Percentiles rank a stretch among this genome's conserved stretches.
phyloP scores from a whole-genome alignment of 2,888 invertebrate genomes.

The Sarcophaga variegata region DNA sequence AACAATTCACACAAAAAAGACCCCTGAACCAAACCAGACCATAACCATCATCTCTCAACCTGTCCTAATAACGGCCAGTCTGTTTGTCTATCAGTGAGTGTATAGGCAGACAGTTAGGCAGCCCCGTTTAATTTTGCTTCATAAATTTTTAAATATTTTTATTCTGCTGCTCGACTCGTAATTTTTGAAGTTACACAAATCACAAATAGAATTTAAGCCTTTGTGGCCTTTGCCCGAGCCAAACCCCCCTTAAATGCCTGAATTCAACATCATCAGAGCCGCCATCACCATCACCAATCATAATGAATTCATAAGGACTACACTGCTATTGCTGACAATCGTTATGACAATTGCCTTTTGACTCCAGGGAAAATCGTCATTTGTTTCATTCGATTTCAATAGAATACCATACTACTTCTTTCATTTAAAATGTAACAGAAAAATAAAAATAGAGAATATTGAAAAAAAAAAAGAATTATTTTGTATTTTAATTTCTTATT shows the following conservation, averaged over 20 bases:
- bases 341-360: slow-evolving; percentile 51
- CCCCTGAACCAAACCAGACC: neutral
- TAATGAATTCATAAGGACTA: slow-evolving; percentile 52
- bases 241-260: slow-evolving; percentile 22
- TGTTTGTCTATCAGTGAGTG: neutral
- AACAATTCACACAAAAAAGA: neutral
- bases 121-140: neutral
- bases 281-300: neutral
- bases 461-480: neutral
- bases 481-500: slow-evolving; percentile 39
- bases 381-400: slow-evolving; percentile 52
- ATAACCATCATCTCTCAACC: neutral
- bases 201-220: slow-evolving; percentile 36
- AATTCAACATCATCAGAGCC: neutral
- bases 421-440: slow-evolving; percentile 14
- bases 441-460: slow-evolving; percentile 1
- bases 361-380: slow-evolving; percentile 61
- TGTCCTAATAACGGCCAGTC: neutral
- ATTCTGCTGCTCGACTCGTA: neutral
- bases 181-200: neutral
- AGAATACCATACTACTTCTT: slow-evolving; percentile 36
- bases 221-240: slow-evolving; percentile 14
- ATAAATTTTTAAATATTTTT: slow-evolving; percentile 9
- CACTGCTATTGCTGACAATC: neutral
- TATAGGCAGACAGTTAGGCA: no score